These are phyloP conservation scores for Anthopleura xanthogrammica DNA, from an alignment of 92 coral and sea anemone species.

Conservation along the genomic window DNA sequence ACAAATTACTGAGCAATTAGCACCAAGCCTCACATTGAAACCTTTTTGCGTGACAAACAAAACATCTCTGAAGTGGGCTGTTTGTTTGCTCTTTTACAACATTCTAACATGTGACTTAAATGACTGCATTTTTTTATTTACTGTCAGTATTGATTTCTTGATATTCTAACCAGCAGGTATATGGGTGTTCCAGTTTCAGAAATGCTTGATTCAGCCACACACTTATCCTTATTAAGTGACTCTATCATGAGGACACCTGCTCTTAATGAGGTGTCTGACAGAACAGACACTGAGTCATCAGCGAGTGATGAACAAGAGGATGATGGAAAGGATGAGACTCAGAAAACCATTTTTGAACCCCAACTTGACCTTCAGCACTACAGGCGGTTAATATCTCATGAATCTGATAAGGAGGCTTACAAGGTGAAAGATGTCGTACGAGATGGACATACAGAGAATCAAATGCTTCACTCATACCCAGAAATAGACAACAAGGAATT, in stretches of 20 bases:
- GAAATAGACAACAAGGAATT: background rate
- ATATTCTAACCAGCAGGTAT: background rate
- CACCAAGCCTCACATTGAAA: too few relatives aligned
- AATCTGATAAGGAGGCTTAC: conserved; percentile 32
- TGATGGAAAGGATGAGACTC: background rate
- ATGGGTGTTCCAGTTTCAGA: conserved; percentile 54
- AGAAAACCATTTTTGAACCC: conserved; percentile 52
- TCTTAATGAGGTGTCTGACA: conserved; percentile 74
- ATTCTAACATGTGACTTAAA: too few relatives aligned
- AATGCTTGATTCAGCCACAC: conserved; percentile 80
- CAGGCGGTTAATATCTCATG: conserved; percentile 64
- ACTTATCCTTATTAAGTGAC: conserved; percentile 80
- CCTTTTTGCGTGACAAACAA: too few relatives aligned
- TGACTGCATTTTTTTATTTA: background rate
- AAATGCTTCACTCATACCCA: background rate
- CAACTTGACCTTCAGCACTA: conserved; percentile 76
- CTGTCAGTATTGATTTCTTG: too few relatives aligned
- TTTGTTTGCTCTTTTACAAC: background rate
- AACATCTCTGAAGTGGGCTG: too few relatives aligned
- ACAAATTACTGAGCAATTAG: too few relatives aligned
- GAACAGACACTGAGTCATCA: conserved; percentile 42
- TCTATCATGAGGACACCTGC: conserved; percentile 95
- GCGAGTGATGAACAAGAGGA: conserved; percentile 15
- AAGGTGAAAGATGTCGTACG: background rate
- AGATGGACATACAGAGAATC: background rate